Evolutionary conservation across 2,113 vertebrate genomes (phyloP).

Genomic region (Myocastor coypus): DNA sequence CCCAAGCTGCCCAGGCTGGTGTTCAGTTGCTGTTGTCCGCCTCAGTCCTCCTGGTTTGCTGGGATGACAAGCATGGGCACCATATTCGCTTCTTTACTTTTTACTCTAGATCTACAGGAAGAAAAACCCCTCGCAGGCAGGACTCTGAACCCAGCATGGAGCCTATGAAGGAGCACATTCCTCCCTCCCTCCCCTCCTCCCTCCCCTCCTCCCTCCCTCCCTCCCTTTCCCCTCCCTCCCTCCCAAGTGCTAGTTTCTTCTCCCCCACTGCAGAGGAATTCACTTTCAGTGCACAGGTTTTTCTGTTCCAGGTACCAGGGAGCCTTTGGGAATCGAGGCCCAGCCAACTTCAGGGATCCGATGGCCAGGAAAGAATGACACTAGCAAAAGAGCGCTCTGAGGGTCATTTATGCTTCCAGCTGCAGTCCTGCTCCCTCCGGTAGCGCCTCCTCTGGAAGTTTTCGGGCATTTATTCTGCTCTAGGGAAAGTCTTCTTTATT

Average conservation of each 20-base stretch:
- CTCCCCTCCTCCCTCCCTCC: no score
- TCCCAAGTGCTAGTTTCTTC: rapidly evolving
- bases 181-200: no score
- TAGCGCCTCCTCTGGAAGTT: background rate
- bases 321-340: background rate
- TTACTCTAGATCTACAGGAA: background rate
- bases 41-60: background rate
- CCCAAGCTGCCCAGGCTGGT: background rate
- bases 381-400: background rate
- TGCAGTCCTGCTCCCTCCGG: background rate
- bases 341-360: background rate
- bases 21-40: background rate
- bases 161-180: rapidly evolving
- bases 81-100: background rate
- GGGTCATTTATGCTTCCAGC: background rate
- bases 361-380: background rate
- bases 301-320: background rate
- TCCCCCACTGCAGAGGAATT: rapidly evolving
- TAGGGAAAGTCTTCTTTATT: background rate
- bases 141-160: background rate
- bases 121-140: background rate
- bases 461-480: background rate
- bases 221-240: rapidly evolving
- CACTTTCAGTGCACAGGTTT: background rate
- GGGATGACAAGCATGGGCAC: background rate